Conservation (phyloP, 37 sponge, comb jelly and placozoan genomes). For the Bolinopsis microptera region DNA sequence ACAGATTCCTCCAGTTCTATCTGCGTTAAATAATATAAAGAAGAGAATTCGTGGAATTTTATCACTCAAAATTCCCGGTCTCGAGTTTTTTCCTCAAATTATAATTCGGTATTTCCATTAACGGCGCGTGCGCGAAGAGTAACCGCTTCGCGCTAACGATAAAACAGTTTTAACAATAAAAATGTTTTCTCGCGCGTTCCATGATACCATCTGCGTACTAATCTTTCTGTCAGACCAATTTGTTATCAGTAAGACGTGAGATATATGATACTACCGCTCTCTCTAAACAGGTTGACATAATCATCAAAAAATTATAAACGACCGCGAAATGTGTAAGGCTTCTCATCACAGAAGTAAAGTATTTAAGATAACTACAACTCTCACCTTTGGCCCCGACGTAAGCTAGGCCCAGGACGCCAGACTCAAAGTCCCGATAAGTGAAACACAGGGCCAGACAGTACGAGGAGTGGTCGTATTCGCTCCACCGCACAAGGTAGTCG, state of each 20-base stretch:
- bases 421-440: constrained; percentile 84
- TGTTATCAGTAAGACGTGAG: not conserved
- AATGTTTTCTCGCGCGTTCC: not conserved
- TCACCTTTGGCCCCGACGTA: constrained; percentile 70
- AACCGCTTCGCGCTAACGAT: not conserved
- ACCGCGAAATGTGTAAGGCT: not conserved
- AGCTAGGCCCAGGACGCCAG: constrained; percentile 88
- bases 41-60: no score
- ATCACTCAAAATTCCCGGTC: no score
- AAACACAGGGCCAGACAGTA: constrained; percentile 80
- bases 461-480: constrained; percentile 63
- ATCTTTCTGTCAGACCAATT: not conserved
- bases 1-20: constrained; percentile 75
- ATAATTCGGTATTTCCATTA: no score
- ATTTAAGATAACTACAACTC: not conserved
- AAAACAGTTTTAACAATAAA: not conserved
- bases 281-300: not conserved
- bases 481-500: constrained; percentile 72
- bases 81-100: no score
- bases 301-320: not conserved
- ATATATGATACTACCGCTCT: not conserved
- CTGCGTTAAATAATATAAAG: no score
- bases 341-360: not conserved
- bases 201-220: not conserved
- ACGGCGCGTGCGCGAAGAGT: not conserved